A percentile compares a stretch with the other conserved stretches of the same genome.
Conservation (phyloP, 2,888 invertebrate species). For the Drosophila parthenogenetica region DNA sequence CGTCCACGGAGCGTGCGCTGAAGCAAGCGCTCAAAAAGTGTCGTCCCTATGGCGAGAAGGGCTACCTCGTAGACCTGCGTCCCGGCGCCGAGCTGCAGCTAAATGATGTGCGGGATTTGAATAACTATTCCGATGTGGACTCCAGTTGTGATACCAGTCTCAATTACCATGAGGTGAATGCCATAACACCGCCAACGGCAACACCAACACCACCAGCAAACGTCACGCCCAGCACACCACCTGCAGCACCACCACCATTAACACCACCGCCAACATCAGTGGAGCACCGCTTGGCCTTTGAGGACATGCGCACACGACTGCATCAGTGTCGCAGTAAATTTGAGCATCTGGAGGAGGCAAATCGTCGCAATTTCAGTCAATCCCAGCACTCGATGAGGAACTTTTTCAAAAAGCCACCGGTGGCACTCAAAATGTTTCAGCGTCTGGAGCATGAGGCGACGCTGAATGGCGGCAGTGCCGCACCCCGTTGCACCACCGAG, state of each 20-base stretch:
- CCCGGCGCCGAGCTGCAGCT: slow-evolving; percentile 82
- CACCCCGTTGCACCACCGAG: slow-evolving; percentile 59
- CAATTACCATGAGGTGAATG: slow-evolving; percentile 84
- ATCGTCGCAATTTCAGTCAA: slow-evolving; percentile 80
- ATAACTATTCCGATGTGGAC: slow-evolving; percentile 85
- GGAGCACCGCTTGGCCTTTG: slow-evolving; percentile 72
- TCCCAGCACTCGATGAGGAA: slow-evolving; percentile 83
- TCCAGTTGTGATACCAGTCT: slow-evolving; percentile 85
- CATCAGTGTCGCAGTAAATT: slow-evolving; percentile 84
- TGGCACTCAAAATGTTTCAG: slow-evolving; percentile 80
- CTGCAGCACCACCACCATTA: not conserved
- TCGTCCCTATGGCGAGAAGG: slow-evolving; percentile 84
- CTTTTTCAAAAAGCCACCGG: slow-evolving; percentile 82
- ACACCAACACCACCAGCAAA: not conserved
- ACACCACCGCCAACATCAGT: slow-evolving; percentile 11
- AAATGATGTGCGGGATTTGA: slow-evolving; percentile 84
- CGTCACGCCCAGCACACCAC: not conserved
- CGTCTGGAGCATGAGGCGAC: slow-evolving; percentile 70
- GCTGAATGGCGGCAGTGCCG: slow-evolving; percentile 53
- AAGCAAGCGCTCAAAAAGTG: slow-evolving; percentile 80
- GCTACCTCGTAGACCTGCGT: slow-evolving; percentile 83
- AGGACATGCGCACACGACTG: slow-evolving; percentile 83
- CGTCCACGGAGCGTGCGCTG: slow-evolving; percentile 78
- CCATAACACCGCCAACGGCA: slow-evolving; percentile 4
- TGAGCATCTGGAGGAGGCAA: slow-evolving; percentile 83